A percentile compares a stretch with the other conserved stretches of the same genome.
Conservation (phyloP, 92 coral and sea anemone species). For the Parazoanthus atlanticus region DNA sequence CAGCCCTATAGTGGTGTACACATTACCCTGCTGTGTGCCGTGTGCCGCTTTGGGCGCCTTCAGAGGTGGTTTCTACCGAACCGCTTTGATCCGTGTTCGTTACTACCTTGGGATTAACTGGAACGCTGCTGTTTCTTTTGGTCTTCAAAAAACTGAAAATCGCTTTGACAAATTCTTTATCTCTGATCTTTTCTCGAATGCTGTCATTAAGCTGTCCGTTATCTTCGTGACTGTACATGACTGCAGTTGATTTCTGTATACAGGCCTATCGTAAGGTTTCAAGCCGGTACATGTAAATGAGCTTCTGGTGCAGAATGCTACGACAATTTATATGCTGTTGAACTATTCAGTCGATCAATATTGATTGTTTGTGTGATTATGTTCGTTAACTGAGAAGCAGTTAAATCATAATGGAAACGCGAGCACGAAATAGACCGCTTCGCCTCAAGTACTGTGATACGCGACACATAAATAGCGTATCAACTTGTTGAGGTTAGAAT, state of each 20-base stretch:
- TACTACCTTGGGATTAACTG: background rate
- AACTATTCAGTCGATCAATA: background rate
- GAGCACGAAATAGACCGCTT: background rate
- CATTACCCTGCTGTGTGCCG: background rate
- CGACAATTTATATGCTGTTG: background rate
- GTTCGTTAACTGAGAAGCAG: background rate
- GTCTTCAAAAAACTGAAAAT: background rate
- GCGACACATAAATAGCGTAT: background rate
- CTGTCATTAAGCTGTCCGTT: background rate
- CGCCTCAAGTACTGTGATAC: background rate
- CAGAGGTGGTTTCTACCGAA: background rate
- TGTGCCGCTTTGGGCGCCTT: background rate
- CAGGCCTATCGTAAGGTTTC: background rate
- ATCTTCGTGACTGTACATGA: background rate
- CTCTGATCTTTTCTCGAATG: background rate
- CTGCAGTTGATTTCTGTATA: background rate
- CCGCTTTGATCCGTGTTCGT: background rate
- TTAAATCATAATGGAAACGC: background rate
- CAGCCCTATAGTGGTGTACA: background rate
- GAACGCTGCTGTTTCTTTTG: background rate
- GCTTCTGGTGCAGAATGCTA: background rate
- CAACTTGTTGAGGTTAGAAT: too few relatives aligned
- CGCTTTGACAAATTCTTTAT: constrained; percentile 2
- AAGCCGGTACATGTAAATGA: background rate
- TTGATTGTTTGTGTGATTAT: background rate